Percentiles rank a stretch among this genome's conserved stretches.
phyloP scores from a whole-genome alignment of 2,888 invertebrate genomes.

The Drosophila helvetica region DNA sequence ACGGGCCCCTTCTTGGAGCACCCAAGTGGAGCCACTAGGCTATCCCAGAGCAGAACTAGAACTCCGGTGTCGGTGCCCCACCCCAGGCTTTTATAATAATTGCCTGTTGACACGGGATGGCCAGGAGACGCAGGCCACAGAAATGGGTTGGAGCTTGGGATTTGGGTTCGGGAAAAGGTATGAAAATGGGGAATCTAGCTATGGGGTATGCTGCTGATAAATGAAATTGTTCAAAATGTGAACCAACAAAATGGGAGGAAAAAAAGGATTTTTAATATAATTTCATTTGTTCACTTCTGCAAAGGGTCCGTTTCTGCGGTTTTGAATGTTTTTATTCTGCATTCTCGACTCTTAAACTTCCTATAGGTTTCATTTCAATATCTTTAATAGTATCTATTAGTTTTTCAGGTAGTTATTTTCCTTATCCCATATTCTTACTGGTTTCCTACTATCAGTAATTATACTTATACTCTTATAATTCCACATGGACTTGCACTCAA shows the following conservation, averaged over 20 bases:
- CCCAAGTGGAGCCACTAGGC: slow-evolving; percentile 2
- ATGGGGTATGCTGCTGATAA: slow-evolving; percentile 67
- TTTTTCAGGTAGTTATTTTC: no score
- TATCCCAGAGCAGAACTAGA: slow-evolving; percentile 6
- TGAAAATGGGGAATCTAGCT: slow-evolving; percentile 31
- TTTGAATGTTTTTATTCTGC: no score
- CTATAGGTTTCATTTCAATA: background rate
- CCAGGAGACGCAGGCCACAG: slow-evolving; percentile 40
- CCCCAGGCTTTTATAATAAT: slow-evolving; percentile 78
- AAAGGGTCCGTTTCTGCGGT: slow-evolving; percentile 7
- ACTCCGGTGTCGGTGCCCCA: slow-evolving; percentile 17
- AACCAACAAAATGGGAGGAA: slow-evolving; percentile 50
- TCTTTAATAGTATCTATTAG: no score
- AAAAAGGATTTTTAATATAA: slow-evolving; percentile 27
- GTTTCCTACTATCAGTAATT: no score
- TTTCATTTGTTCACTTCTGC: slow-evolving; percentile 31
- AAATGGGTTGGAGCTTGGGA: slow-evolving; percentile 10
- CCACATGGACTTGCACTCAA: background rate
- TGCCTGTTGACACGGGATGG: slow-evolving; percentile 81
- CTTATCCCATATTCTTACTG: no score
- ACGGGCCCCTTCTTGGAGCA: slow-evolving; percentile 3
- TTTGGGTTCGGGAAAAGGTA: slow-evolving; percentile 10
- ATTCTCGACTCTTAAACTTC: background rate
- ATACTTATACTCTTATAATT: no score
- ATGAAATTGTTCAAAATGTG: slow-evolving; percentile 75